phyloP scores from a whole-genome alignment of 2,888 invertebrate genomes.

The Drosophila anceps region DNA sequence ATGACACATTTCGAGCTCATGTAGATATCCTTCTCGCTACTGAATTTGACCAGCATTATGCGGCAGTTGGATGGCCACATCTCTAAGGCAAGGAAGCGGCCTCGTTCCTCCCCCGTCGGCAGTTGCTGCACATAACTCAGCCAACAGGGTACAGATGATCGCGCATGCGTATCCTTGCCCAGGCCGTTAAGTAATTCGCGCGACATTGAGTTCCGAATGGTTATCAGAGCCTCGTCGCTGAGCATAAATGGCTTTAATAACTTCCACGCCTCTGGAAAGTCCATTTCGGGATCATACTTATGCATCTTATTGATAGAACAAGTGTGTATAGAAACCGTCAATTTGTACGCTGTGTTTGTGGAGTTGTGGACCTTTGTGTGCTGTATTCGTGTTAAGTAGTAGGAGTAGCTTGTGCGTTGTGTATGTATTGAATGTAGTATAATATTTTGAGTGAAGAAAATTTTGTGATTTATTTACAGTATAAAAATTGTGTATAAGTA shows the following conservation, averaged over 20 bases:
- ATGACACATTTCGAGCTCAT: conserved; percentile 98
- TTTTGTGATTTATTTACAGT: conserved; percentile 51
- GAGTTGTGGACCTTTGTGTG: neutral
- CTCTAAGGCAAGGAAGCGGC: conserved; percentile 97
- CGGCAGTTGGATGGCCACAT: conserved; percentile 99
- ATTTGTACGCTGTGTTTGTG: neutral
- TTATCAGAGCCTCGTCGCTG: conserved; percentile 90
- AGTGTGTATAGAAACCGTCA: neutral
- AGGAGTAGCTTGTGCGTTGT: neutral
- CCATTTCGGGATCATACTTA: conserved; percentile 44
- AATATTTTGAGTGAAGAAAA: conserved; percentile 52
- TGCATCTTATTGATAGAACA: neutral
- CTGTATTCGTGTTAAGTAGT: neutral
- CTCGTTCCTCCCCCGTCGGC: conserved; percentile 95
- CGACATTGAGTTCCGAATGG: conserved; percentile 90
- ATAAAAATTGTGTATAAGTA: conserved; percentile 16
- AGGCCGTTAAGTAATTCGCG: conserved; percentile 92
- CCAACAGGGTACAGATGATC: conserved; percentile 94
- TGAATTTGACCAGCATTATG: conserved; percentile 94
- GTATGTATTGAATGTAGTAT: neutral
- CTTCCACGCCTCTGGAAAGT: conserved; percentile 64
- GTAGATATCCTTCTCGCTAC: conserved; percentile 91
- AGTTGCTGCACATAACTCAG: conserved; percentile 97
- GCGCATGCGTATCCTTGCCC: conserved; percentile 89
- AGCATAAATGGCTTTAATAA: conserved; percentile 87